phyloP scores from a whole-genome alignment of 2,888 invertebrate species.

The Tetropium fuscum region DNA sequence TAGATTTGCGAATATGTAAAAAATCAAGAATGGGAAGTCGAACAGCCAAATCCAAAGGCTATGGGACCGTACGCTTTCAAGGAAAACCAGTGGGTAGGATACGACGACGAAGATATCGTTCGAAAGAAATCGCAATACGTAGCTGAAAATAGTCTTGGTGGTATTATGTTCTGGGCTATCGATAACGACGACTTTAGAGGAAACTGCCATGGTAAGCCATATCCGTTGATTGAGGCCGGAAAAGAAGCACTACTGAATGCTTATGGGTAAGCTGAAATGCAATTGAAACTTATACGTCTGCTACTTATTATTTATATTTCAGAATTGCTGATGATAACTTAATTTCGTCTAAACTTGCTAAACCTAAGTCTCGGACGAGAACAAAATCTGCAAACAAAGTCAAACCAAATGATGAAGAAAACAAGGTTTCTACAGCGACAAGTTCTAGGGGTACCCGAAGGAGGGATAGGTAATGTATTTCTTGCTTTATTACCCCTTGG shows the following conservation, averaged over 20 bases:
- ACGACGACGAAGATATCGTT: slow-evolving; percentile 88
- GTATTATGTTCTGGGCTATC: slow-evolving; percentile 94
- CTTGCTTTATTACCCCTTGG: too few relatives aligned
- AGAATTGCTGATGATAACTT: slow-evolving; percentile 61
- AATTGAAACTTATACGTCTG: neutral
- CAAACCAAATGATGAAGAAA: slow-evolving; percentile 44
- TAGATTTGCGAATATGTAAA: slow-evolving; percentile 88
- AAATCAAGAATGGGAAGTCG: slow-evolving; percentile 84
- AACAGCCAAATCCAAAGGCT: slow-evolving; percentile 82
- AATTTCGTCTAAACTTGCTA: slow-evolving; percentile 60
- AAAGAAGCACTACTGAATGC: slow-evolving; percentile 82
- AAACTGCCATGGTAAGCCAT: slow-evolving; percentile 86
- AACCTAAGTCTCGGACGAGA: slow-evolving; percentile 55
- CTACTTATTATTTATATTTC: slow-evolving; percentile 26
- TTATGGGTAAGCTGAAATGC: slow-evolving; percentile 70
- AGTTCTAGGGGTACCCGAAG: slow-evolving; percentile 40
- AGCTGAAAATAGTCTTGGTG: slow-evolving; percentile 85
- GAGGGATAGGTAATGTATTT: slow-evolving; percentile 48
- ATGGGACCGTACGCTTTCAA: slow-evolving; percentile 92
- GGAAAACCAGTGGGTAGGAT: slow-evolving; percentile 94
- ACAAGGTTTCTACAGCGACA: slow-evolving; percentile 42
- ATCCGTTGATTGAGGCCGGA: slow-evolving; percentile 92
- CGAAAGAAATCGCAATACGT: slow-evolving; percentile 88
- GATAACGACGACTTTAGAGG: slow-evolving; percentile 96
- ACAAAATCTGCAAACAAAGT: slow-evolving; percentile 47